Percentiles rank a stretch among this genome's conserved stretches.
These are phyloP conservation scores for Melanotaenia parkinsoni DNA, from an alignment of 2,797 vertebrate genomes.

Conservation along the genomic window DNA sequence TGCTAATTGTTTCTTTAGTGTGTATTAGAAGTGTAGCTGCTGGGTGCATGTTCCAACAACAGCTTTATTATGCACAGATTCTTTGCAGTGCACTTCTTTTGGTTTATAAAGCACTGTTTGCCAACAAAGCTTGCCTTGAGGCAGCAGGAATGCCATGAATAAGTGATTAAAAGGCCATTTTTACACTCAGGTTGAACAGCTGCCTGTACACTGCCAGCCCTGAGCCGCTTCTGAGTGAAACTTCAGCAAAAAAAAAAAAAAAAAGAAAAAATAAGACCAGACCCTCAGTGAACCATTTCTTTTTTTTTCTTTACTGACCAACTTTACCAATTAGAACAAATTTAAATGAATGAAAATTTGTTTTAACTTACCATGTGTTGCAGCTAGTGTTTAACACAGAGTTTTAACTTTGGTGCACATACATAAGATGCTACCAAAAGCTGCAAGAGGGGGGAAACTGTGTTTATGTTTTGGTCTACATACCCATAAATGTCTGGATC, in stretches of 20 bases:
- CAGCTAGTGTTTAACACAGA: no score
- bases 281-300: background rate
- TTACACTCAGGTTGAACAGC: constrained; percentile 44
- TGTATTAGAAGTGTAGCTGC: constrained; percentile 51
- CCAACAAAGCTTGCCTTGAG: constrained; percentile 56
- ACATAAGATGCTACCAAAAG: no score
- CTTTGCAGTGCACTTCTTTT: constrained; percentile 56
- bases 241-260: background rate
- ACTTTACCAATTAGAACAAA: constrained; percentile 8
- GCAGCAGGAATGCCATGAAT: constrained; percentile 59
- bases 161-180: constrained; percentile 59
- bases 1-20: constrained; percentile 65
- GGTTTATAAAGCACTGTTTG: constrained; percentile 64
- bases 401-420: no score
- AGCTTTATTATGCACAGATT: constrained; percentile 60
- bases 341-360: background rate
- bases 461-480: background rate
- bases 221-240: constrained; percentile 31
- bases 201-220: constrained; percentile 28
- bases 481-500: background rate
- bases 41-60: constrained; percentile 54
- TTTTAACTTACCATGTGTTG: background rate
- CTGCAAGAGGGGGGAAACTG: no score
- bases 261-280: background rate
- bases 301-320: background rate